Evolutionary conservation across 2,888 invertebrate genomes (phyloP), one percentile per base, ranked within the genome.

Genomic region (Chymomyza caudatula): DNA sequence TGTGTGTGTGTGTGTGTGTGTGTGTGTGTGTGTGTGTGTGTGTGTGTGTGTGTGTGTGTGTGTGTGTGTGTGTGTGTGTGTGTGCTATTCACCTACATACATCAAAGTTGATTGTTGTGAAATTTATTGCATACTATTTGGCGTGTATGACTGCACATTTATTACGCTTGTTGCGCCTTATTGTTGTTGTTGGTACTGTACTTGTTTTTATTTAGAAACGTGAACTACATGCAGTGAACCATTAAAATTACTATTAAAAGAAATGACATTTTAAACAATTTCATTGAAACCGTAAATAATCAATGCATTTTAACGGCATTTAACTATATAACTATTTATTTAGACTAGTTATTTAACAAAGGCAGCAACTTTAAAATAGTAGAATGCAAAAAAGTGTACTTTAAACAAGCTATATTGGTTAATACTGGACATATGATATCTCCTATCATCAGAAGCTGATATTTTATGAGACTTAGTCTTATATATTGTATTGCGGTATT

Each of bases 71-170:
- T 60, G n/a, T 56, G 64, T 54, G 65, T 62, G 11, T 63, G 60
- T n/a, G 17, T 6, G 44, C 63, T 53, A 66, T 76, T 74, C 74
- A 82, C 83, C 84, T 83, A 87, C 80, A 87, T 77, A 81, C 80
- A 87, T 83, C 80, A 87, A 76, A 77, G 71, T 83, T 78, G 86
- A 85, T 87, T 87, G 88, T 87, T 87, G 81, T 73, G 70, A 79
- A 88, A 85, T 85, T 81, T 81, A 88, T 88, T 86, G 86, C 87
- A 77, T 76, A 79, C 79, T 87, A 85, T 87, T 77, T 74, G 78
- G 82, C 73, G 63, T 71, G 71, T 68, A 77, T 65, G 60, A 68
- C 67, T 71, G 87, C 71, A 85, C 74, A 85, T 77, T 79, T 87
- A 74, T 85, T 79, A 81, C 85, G 76, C 86, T 86, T 87, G 76